Percentiles rank a stretch among this genome's conserved stretches.
phyloP scores from a whole-genome alignment of 92 coral and sea anemone species.

The Heliopora coerulea region DNA sequence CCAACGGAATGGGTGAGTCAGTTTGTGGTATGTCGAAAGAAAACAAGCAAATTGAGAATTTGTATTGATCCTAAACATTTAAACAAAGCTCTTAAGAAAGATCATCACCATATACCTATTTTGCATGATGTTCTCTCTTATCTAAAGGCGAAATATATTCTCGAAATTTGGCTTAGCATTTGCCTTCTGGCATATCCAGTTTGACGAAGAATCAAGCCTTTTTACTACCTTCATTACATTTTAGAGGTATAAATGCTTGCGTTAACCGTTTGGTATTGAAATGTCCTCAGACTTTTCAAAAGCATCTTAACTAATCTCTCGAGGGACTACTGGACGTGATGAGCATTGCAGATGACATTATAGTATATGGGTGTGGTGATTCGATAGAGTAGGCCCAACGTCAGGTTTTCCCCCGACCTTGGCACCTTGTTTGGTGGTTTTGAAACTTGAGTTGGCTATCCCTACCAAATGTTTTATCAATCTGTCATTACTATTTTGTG shows the following conservation, averaged over 20 bases:
- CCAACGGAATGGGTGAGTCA: constrained; percentile 44
- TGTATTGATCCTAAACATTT: constrained; percentile 43
- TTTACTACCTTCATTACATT: constrained; percentile 34
- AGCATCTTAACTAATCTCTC: background rate
- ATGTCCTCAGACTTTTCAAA: background rate
- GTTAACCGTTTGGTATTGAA: constrained; percentile 19
- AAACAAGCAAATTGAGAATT: constrained; percentile 23
- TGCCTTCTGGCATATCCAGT: constrained; percentile 30
- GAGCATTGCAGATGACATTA: background rate
- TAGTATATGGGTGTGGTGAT: background rate
- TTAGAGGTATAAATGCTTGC: constrained; percentile 34
- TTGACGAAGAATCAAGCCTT: constrained; percentile 5
- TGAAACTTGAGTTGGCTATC: too few relatives aligned
- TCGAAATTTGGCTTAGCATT: constrained; percentile 13
- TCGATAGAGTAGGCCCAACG: background rate
- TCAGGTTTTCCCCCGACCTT: too few relatives aligned
- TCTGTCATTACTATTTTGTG: too few relatives aligned
- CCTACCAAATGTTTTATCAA: too few relatives aligned
- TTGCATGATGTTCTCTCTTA: constrained; percentile 36
- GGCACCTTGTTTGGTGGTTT: too few relatives aligned
- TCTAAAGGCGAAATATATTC: constrained; percentile 36
- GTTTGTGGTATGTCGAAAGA: constrained; percentile 38
- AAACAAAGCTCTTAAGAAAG: constrained; percentile 34
- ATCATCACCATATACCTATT: constrained; percentile 16
- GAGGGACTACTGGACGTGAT: background rate